Evolutionary conservation across 2,113 vertebrate species (phyloP).

Genomic region (Siniperca knerii): DNA sequence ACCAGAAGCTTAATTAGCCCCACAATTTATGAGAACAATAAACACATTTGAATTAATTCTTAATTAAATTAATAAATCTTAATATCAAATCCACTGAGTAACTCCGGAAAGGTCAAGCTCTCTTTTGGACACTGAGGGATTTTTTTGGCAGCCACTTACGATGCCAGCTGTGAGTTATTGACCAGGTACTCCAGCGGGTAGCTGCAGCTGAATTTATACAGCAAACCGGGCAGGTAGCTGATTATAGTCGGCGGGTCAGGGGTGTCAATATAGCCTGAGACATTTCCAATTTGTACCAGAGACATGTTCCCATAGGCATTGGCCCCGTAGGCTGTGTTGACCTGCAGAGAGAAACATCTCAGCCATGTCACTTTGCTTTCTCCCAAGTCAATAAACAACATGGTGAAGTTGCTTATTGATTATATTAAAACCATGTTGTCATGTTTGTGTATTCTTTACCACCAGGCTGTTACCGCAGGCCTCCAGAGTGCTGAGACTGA

Average conservation of each 20-base stretch:
- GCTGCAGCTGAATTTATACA: slow-evolving; percentile 98
- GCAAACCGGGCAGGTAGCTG: slow-evolving; percentile 96
- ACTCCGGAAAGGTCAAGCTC: slow-evolving; percentile 20
- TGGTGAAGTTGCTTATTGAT: slow-evolving; percentile 25
- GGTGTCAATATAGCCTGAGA: slow-evolving; percentile 97
- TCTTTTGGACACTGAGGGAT: slow-evolving; percentile 3
- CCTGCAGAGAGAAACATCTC: slow-evolving; percentile 81
- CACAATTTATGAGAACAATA: slow-evolving; percentile 18
- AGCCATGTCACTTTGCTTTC: slow-evolving; percentile 4
- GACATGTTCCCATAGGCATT: slow-evolving; percentile 93
- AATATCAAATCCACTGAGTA: not conserved
- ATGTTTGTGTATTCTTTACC: slow-evolving; percentile 83
- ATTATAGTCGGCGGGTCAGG: slow-evolving; percentile 95
- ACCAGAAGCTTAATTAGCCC: not conserved
- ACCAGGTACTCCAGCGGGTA: slow-evolving; percentile 98
- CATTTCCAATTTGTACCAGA: slow-evolving; percentile 94
- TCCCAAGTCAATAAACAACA: slow-evolving; percentile 25
- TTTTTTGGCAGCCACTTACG: slow-evolving; percentile 86
- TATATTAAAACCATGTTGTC: not conserved
- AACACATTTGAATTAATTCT: not conserved
- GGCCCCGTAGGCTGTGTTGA: slow-evolving; percentile 90
- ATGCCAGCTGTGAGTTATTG: slow-evolving; percentile 97
- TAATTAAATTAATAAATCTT: slow-evolving; percentile 32
- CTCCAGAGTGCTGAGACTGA: slow-evolving; percentile 96
- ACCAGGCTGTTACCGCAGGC: slow-evolving; percentile 93